phyloP scores from a whole-genome alignment of 2,888 invertebrate species.

The Prenolepis imparis region DNA sequence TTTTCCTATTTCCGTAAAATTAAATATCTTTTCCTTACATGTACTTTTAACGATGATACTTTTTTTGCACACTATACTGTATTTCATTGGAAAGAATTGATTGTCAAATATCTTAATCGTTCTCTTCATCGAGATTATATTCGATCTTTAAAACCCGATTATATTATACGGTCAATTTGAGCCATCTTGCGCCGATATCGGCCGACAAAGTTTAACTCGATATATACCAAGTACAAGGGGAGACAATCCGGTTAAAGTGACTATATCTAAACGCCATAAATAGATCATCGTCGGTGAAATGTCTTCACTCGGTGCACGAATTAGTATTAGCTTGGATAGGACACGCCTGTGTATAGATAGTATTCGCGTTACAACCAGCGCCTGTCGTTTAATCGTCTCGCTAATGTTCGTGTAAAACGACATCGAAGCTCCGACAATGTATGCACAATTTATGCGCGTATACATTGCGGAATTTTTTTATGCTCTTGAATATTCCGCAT shows the following conservation, averaged over 20 bases:
- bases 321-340: constrained; percentile 47
- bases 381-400: constrained; percentile 22
- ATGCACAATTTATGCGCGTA: not conserved
- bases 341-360: not conserved
- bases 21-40: not conserved
- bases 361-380: not conserved
- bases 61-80: not conserved
- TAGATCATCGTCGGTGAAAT: constrained; percentile 38
- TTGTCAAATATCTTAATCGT: not conserved
- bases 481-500: not conserved
- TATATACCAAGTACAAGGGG: constrained; percentile 42
- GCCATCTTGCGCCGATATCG: not conserved
- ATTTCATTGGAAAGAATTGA: not conserved
- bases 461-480: not conserved
- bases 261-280: constrained; percentile 45
- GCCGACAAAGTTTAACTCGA: constrained; percentile 50
- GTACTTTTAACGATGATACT: not conserved
- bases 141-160: not conserved
- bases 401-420: not conserved
- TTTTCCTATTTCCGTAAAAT: not conserved
- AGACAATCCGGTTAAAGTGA: constrained; percentile 40
- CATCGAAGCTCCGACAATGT: not conserved
- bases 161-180: constrained; percentile 16
- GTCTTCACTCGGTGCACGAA: constrained; percentile 50
- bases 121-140: constrained; percentile 1